phyloP scores from a whole-genome alignment of 2,113 vertebrate species.

The Pristiophorus japonicus region DNA sequence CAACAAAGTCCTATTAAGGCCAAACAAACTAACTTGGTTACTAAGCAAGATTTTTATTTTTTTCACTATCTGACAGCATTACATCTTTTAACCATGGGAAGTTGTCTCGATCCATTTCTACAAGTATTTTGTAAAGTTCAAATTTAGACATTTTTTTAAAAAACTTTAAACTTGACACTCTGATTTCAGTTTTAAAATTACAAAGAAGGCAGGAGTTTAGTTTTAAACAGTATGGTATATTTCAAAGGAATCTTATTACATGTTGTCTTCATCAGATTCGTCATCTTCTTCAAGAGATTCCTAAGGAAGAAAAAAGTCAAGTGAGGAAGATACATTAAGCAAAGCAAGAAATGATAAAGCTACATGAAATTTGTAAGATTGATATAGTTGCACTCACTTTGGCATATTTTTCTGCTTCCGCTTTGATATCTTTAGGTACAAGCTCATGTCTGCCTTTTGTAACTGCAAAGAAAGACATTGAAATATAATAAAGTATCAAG shows the following conservation, averaged over 20 bases:
- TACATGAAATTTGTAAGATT: not conserved
- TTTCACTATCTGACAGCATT: not conserved
- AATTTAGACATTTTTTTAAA: constrained; percentile 20
- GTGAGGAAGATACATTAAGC: not conserved
- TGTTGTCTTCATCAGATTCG: constrained; percentile 97
- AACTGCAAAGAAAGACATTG: constrained; percentile 58
- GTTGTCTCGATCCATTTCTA: constrained; percentile 1
- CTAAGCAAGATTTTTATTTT: constrained; percentile 5
- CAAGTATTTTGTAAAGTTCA: constrained; percentile 16
- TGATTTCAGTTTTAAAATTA: constrained; percentile 17
- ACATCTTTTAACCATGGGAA: not conserved
- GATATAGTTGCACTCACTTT: constrained; percentile 65
- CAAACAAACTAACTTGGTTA: not conserved
- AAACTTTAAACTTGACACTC: constrained; percentile 19
- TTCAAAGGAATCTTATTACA: constrained; percentile 65
- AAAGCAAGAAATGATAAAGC: not conserved
- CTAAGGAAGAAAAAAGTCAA: constrained; percentile 55
- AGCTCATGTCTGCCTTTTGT: constrained; percentile 91
- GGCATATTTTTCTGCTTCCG: constrained; percentile 96
- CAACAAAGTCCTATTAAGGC: not conserved
- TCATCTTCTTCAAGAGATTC: constrained; percentile 97
- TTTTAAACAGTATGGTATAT: constrained; percentile 45
- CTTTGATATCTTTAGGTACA: constrained; percentile 86
- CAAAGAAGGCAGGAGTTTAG: constrained; percentile 40
- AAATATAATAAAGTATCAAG: not conserved